phyloP scores from a whole-genome alignment of 35 echinoderm and acorn worm species.

The Ptychodera flava region DNA sequence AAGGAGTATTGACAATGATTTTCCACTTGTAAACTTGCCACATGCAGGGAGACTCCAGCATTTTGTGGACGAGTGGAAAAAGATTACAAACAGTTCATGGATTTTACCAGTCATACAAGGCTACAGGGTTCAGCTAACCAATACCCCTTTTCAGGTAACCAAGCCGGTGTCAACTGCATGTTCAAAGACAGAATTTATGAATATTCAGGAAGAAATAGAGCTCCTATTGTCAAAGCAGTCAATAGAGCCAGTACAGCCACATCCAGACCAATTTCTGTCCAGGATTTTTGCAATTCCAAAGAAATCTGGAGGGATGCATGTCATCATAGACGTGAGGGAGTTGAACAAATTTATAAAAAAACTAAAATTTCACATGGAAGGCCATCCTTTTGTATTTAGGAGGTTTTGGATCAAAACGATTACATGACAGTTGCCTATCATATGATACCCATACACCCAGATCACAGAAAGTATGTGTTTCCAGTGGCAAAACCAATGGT shows the following conservation, averaged over 20 bases:
- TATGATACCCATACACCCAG: slow-evolving; percentile 9
- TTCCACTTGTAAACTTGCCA: background rate
- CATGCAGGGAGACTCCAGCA: background rate
- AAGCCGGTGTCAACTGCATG: background rate
- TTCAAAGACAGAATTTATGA: background rate
- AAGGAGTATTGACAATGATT: background rate
- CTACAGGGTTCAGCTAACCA: background rate
- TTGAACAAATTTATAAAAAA: background rate
- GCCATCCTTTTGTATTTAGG: background rate
- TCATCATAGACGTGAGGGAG: background rate
- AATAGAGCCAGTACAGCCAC: slow-evolving; percentile 4
- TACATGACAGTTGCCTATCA: slow-evolving; percentile 35
- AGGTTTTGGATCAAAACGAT: background rate
- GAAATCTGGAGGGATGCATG: background rate
- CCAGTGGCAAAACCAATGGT: slow-evolving; percentile 7
- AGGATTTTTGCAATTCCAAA: slow-evolving; percentile 47
- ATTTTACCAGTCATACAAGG: background rate
- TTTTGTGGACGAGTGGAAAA: background rate
- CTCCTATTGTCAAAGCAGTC: slow-evolving; percentile 18
- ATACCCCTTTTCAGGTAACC: background rate
- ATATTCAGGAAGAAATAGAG: slow-evolving; percentile 21
- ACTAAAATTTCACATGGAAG: background rate
- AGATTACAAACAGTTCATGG: background rate
- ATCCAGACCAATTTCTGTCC: slow-evolving; percentile 40
- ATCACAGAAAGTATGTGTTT: slow-evolving; percentile 19